These are phyloP conservation scores for Dryobates pubescens DNA, from an alignment of 2,797 vertebrate genomes.

Conservation along the genomic window DNA sequence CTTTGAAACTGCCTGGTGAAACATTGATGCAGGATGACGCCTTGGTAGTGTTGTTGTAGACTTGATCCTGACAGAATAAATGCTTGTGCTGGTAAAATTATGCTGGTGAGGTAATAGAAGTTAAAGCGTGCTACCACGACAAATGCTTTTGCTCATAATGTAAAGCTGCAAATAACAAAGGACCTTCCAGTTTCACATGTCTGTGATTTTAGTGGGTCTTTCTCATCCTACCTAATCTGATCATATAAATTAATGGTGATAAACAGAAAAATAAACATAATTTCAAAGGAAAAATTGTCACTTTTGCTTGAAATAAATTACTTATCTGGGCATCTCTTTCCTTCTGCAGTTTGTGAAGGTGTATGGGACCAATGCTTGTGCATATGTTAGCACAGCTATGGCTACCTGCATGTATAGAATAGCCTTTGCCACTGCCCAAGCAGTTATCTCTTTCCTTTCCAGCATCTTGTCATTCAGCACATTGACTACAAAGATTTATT, in stretches of 20 bases:
- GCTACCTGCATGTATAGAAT: not conserved
- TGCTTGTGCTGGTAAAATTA: conserved; percentile 6
- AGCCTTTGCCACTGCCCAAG: not conserved
- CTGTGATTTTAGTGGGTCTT: conserved; percentile 17
- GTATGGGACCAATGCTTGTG: rapidly evolving
- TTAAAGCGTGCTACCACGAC: conserved; percentile 19
- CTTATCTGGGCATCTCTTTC: not conserved
- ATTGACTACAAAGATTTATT: not conserved
- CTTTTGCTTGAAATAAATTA: not conserved
- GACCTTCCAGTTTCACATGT: conserved; percentile 45
- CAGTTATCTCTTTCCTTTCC: not conserved
- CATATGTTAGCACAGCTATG: not conserved
- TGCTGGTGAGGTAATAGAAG: conserved; percentile 24
- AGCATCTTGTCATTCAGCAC: not conserved
- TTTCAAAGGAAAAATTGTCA: not conserved
- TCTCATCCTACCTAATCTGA: conserved; percentile 5
- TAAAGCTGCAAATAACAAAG: conserved; percentile 38
- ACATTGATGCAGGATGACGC: not conserved
- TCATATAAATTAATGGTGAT: not conserved
- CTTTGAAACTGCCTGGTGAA: not conserved
- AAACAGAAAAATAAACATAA: conserved; percentile 20
- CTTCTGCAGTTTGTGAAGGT: not conserved
- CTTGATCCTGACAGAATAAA: not conserved
- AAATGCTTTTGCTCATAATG: not conserved
- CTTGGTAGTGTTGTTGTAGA: not conserved